phyloP scores from a whole-genome alignment of 2,797 vertebrate species.

The Falco rusticolus region DNA sequence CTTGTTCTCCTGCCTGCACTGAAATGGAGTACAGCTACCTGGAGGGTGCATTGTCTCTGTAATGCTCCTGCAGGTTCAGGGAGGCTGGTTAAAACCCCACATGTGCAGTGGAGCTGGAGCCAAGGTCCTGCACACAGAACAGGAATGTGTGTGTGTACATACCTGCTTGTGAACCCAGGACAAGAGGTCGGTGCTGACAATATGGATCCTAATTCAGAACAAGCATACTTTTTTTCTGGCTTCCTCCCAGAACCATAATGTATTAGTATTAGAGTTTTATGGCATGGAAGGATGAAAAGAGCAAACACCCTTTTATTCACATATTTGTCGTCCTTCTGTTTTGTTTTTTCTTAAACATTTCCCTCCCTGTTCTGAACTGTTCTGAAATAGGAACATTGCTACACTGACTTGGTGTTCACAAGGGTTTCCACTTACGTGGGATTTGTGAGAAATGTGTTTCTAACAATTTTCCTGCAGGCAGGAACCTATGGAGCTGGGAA shows the following conservation, averaged over 20 bases:
- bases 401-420: background rate
- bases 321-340: background rate
- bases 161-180: background rate
- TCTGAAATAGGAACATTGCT: background rate
- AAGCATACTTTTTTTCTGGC: background rate
- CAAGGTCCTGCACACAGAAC: background rate
- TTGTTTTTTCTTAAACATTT: background rate
- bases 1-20: background rate
- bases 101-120: rapidly evolving
- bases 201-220: background rate
- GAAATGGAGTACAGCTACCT: background rate
- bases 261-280: background rate
- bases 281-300: background rate
- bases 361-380: background rate
- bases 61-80: background rate
- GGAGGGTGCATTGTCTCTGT: background rate
- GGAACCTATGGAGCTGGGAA: background rate
- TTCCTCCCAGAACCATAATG: background rate
- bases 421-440: background rate
- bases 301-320: background rate
- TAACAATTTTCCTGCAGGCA: background rate
- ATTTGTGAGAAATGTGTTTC: background rate
- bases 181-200: background rate
- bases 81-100: background rate
- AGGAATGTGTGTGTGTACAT: rapidly evolving